These are phyloP conservation scores for Amblyopsis rosae DNA, from an alignment of 2,113 vertebrate species.

Conservation along the genomic window DNA sequence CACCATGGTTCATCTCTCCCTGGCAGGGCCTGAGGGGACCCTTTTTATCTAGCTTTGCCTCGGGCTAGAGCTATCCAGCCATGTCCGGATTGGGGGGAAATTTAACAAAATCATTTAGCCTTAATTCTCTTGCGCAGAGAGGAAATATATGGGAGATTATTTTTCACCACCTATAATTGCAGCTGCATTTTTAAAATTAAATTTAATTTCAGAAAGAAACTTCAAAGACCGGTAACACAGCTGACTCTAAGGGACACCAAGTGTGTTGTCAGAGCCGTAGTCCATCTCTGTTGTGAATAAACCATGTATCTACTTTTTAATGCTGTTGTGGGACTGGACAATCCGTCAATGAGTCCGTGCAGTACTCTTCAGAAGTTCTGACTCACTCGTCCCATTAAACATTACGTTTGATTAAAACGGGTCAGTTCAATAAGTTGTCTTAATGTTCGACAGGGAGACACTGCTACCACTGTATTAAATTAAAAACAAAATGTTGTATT, in stretches of 20 bases:
- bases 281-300: slow-evolving; percentile 8
- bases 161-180: not conserved
- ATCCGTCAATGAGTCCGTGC: slow-evolving; percentile 4
- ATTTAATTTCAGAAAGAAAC: not conserved
- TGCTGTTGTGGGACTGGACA: slow-evolving; percentile 1
- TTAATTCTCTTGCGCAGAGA: slow-evolving; percentile 48
- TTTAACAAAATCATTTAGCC: slow-evolving; percentile 52
- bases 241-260: not conserved
- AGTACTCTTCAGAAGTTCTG: slow-evolving; percentile 11
- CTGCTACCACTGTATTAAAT: slow-evolving; percentile 1
- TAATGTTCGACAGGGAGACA: slow-evolving; percentile 2
- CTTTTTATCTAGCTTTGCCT: slow-evolving; percentile 58
- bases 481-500: not conserved
- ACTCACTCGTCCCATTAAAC: slow-evolving; percentile 6
- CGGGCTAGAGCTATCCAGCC: slow-evolving; percentile 41
- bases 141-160: slow-evolving; percentile 19
- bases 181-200: not conserved
- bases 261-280: not conserved
- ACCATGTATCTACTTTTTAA: slow-evolving; percentile 16
- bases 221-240: slow-evolving; percentile 5
- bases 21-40: slow-evolving; percentile 48
- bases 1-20: slow-evolving; percentile 40
- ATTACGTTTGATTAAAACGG: slow-evolving; percentile 20
- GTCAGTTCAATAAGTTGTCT: slow-evolving; percentile 22
- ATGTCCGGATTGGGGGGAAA: slow-evolving; percentile 28